These are phyloP conservation scores for Thysanoteuthis rhombus DNA, from an alignment of 2,888 invertebrate species.

Conservation along the genomic window DNA sequence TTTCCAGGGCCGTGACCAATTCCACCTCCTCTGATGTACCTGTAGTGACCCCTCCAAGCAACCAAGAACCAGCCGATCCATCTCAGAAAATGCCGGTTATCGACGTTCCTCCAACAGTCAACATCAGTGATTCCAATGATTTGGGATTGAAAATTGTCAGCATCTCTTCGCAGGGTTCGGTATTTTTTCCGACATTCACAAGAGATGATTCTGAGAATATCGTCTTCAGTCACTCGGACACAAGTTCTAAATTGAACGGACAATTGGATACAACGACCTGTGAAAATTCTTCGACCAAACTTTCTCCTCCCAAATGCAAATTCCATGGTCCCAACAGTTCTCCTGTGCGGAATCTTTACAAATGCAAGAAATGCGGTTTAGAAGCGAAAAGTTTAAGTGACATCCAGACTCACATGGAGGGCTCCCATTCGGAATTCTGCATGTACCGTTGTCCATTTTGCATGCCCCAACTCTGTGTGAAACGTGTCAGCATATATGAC, in stretches of 20 bases:
- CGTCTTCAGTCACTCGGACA: background rate
- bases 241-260: background rate
- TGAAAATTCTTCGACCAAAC: background rate
- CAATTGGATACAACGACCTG: background rate
- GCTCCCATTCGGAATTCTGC: background rate
- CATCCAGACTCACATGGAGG: slow-evolving; percentile 13
- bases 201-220: background rate
- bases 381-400: slow-evolving; percentile 13
- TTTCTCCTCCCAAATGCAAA: slow-evolving; percentile 15
- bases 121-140: background rate
- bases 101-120: background rate
- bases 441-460: slow-evolving; percentile 18
- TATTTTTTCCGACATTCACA: background rate
- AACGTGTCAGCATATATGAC: background rate
- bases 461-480: background rate
- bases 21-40: background rate
- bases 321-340: background rate
- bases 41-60: background rate
- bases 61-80: background rate
- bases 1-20: background rate
- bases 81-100: background rate
- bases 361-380: slow-evolving; percentile 14
- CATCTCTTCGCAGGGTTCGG: background rate
- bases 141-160: background rate
- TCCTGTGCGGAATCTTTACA: background rate